A percentile compares a stretch with the other conserved stretches of the same genome.
Evolutionary conservation across 1,140 invertebrate species (phyloP).

Genomic region (Heliconius hermathena): DNA sequence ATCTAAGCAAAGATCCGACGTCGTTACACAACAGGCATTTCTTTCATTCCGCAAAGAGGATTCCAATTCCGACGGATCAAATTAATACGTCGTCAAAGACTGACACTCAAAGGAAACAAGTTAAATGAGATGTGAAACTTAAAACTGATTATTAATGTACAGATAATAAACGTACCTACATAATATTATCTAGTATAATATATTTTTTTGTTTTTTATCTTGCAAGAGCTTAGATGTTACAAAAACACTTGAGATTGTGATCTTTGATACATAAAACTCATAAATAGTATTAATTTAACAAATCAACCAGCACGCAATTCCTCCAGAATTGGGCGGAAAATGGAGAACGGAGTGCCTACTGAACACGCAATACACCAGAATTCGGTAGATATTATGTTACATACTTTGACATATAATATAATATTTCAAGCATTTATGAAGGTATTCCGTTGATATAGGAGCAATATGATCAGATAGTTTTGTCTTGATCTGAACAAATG

Average conservation of each 20-base stretch:
- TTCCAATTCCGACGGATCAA: conserved; percentile 51
- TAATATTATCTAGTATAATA: too few species aligned
- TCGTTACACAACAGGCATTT: conserved; percentile 41
- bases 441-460: conserved; percentile 32
- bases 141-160: conserved; percentile 32
- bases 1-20: conserved; percentile 27
- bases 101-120: conserved; percentile 38
- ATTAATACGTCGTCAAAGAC: conserved; percentile 48
- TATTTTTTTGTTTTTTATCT: too few species aligned
- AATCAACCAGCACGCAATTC: neutral
- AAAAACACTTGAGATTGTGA: too few species aligned
- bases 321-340: too few species aligned
- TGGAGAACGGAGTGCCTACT: too few species aligned
- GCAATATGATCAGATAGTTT: conserved; percentile 39
- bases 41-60: conserved; percentile 42
- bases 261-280: neutral
- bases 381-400: neutral
- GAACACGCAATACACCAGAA: neutral
- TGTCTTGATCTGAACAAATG: conserved; percentile 44
- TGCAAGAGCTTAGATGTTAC: too few species aligned
- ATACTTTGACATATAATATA: neutral
- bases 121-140: conserved; percentile 43
- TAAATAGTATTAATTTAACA: neutral
- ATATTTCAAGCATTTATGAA: neutral
- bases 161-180: neutral